A percentile compares a stretch with the other conserved stretches of the same genome.
phyloP scores from a whole-genome alignment of 2,888 invertebrate genomes.

The Ormyrus pomaceus region DNA sequence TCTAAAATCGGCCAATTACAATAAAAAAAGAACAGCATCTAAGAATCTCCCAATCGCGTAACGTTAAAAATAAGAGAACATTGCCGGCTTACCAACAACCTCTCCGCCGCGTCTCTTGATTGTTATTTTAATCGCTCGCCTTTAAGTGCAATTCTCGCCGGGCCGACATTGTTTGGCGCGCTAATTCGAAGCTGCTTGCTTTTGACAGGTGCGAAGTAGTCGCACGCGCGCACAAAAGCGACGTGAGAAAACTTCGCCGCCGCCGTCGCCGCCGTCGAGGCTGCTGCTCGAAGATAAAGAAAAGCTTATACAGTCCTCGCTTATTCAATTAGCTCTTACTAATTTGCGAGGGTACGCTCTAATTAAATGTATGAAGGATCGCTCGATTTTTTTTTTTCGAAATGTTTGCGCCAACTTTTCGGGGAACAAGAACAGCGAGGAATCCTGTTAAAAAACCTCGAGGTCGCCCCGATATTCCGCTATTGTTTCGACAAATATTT shows the following conservation, averaged over 20 bases:
- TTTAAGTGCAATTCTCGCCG: constrained; percentile 19
- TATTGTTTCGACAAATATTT: constrained; percentile 1
- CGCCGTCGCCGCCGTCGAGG: neutral
- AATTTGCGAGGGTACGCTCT: constrained; percentile 31
- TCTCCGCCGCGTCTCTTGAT: constrained; percentile 16
- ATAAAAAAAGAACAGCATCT: too few species aligned
- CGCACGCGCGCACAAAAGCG: constrained; percentile 42
- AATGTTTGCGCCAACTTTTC: neutral
- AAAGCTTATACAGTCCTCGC: constrained; percentile 13
- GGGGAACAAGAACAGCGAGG: neutral
- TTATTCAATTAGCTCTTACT: constrained; percentile 50
- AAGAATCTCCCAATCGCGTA: constrained; percentile 18
- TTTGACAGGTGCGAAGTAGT: constrained; percentile 33
- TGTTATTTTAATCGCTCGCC: constrained; percentile 47
- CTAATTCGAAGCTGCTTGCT: constrained; percentile 37
- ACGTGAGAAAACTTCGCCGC: constrained; percentile 24
- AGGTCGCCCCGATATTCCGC: neutral
- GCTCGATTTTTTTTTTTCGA: constrained; percentile 10
- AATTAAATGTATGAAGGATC: constrained; percentile 31
- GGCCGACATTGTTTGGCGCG: constrained; percentile 43
- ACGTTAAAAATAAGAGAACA: neutral
- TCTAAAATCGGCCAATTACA: too few species aligned
- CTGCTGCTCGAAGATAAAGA: constrained; percentile 12
- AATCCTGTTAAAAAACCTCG: neutral
- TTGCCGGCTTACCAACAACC: neutral